Base-by-base conservation (phyloP, 2,888 invertebrate genomes). In the Parapristionchus giblindavisi region DNA sequence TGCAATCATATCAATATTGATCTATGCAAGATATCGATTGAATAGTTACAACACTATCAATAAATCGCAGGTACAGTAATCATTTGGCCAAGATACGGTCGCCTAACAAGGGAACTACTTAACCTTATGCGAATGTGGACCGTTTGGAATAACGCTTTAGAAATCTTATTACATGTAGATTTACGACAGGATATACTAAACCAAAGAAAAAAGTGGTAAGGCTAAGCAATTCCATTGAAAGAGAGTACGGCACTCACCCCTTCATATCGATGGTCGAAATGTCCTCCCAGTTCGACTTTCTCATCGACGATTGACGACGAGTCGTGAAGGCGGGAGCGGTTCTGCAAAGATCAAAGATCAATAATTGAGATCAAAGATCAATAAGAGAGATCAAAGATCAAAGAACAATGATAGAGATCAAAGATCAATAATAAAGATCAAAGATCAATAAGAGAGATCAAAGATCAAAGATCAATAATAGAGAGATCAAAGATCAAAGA, bases 301-400 rank as follows among this genome's bases (percentile, higher is more conserved):
- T 79, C 40, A 84, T 78, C 48, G 83, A 82, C 63, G 85, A 81
- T 32, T 85, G 34, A 3, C 72, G 77, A 11, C 85, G 92, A 0
- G 97, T 96, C 38, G 94, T 97, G 90, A 98, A 96, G 80, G 95
- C 96, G 0, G 97, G 95, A 0, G 95, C 96, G 80, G 95, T 92
- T 88, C 94, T 95, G 0, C 24, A 21, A 54, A 34, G 11, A 29
- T 56, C 21, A 56, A 54, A 54, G 11, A n/a, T n/a, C n/a, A n/a
- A n/a, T n/a, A n/a, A n/a, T 54, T 6, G 52, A 52, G 52, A 24
- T 52, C 52, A 52, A 52, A 3, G 4, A 11, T 27, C 60, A 6
- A 60, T 60, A 4, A 21, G 11, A 24, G 6, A 27, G 29, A 40
- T 63, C 63, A 63, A 56, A 56, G 27, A 56, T 56, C 21, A 56